Evolutionary conservation across 2,888 invertebrate genomes (phyloP), one percentile per base, ranked within the genome.

Genomic region (Oligia strigilis): DNA sequence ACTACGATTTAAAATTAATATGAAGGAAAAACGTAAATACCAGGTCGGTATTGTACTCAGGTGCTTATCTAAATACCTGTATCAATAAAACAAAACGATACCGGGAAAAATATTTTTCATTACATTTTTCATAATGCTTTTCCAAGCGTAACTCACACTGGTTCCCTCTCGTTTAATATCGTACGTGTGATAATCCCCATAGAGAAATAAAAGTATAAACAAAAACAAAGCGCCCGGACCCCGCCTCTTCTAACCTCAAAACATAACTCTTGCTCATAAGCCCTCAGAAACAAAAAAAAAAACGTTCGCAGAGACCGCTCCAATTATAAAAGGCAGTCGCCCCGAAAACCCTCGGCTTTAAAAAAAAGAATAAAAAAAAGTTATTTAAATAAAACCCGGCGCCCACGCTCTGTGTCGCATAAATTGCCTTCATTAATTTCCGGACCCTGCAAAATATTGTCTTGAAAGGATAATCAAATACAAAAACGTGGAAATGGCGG

Each of bases 381-480:
- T 95, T 96, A 96, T 96, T 97, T 97, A 96, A 96, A 97, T 96
- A 97, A 96, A 96, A 95, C 93, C 95, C 93, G 91, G 92, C 93
- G 93, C 92, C 93, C 94, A 91, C 93, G 92, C 94, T 94, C 93
- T 93, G 93, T 95, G 96, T 96, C 96, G 96, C 97, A 97, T 97
- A 97, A 97, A 97, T 97, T 97, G 96, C 96, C 94, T 96, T 95
- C 96, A 96, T 96, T 97, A 96, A 97, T 97, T 96, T 97, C 97
- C 97, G 96, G 96, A 89, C 94, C 95, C 94, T 94, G 95, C 96
- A 95, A 97, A 97, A 97, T 97, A 97, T 97, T 97, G 96, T 97
- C 97, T 97, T 97, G 97, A 97, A 97, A 97, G 97, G 96, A 97
- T 97, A 97, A 97, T 97, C 97, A 97, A 97, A 97, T 97, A 97